Evolutionary conservation across 1,140 invertebrate genomes (phyloP).

Genomic region (Dicyema japonicum): DNA sequence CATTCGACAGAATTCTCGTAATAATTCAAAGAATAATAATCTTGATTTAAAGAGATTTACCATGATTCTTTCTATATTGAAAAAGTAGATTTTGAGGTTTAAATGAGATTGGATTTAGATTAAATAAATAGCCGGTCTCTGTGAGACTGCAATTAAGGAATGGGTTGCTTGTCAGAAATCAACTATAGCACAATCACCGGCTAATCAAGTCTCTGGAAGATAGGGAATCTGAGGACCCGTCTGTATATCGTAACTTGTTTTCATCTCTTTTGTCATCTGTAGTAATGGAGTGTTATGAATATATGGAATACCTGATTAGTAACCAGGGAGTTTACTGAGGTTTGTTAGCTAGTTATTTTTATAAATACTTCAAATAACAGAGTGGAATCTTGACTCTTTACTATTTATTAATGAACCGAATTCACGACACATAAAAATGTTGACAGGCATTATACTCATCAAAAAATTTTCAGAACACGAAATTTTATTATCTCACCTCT

Average conservation of each 20-base stretch:
- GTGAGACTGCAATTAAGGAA: constrained; percentile 64
- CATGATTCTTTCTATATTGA: constrained; percentile 70
- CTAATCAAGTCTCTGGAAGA: too few species aligned
- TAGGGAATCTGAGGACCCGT: too few species aligned
- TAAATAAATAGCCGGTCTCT: constrained; percentile 54
- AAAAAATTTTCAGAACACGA: too few species aligned
- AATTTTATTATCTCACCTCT: too few species aligned
- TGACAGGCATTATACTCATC: too few species aligned
- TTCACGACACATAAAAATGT: too few species aligned
- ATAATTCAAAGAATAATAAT: constrained; percentile 86
- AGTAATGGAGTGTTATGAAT: too few species aligned
- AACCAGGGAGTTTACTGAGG: too few species aligned
- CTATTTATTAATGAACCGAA: too few species aligned
- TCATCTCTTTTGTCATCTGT: too few species aligned
- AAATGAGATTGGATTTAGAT: constrained; percentile 21
- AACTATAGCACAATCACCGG: neutral
- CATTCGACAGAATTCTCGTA: constrained; percentile 58
- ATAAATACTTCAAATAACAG: constrained; percentile 36
- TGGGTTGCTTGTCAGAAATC: constrained; percentile 33
- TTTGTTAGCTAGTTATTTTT: constrained; percentile 2
- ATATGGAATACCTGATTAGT: too few species aligned
- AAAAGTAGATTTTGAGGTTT: constrained; percentile 53
- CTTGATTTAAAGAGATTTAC: constrained; percentile 77
- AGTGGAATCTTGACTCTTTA: constrained; percentile 96
- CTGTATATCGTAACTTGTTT: too few species aligned